Evolutionary conservation across 2,113 vertebrate genomes (phyloP), one percentile per base, ranked within the genome.

Genomic region (Empidonax alnorum): DNA sequence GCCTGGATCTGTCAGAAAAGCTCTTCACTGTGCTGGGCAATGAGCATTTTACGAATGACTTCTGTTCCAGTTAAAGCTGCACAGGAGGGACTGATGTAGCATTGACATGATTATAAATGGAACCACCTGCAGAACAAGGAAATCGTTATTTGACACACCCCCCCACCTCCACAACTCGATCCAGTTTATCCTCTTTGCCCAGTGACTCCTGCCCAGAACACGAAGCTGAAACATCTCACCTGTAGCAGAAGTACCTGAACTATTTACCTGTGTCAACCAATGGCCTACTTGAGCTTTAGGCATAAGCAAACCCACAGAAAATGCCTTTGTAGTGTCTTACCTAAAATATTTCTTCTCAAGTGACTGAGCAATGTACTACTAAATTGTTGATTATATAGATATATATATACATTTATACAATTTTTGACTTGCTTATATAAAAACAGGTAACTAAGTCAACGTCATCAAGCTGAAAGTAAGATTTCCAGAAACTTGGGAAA

Each of bases 91-190:
- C 27, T 50, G 33, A 72, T 39, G 15, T 46, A 80, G 47, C 8
- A 9, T 31, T 71, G 17, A 31, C 2, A 15, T 47, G 22, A 37
- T 33, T n/a, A 35, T 31, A n/a, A 73, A 80, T 53, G 31, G 58
- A 77, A 30, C 33, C 9, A 20, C 1, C 3, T 47, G 7, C 19
- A 86, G 23, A 92, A 67, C 23, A 66, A 53, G 19, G 15, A 79
- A 10, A 65, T 55, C 44, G 5, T 59, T 69, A 49, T 65, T 35
- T 59, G 44, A 28, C 15, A 61, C 8, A 20, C 7, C 23, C 9
- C 23, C 7, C 12, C 8, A 35, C 7, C 2, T 12, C 8, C 8
- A 25, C 3, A 15, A 41, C 10, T 1, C 3, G 3, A 8, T 3
- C 14, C 7, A 20, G 9, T 7, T 83, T 28, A 28, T 21, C 8